Evolutionary conservation across 2,888 invertebrate genomes (phyloP).

Genomic region (Hermaeophaga mercurialis): DNA sequence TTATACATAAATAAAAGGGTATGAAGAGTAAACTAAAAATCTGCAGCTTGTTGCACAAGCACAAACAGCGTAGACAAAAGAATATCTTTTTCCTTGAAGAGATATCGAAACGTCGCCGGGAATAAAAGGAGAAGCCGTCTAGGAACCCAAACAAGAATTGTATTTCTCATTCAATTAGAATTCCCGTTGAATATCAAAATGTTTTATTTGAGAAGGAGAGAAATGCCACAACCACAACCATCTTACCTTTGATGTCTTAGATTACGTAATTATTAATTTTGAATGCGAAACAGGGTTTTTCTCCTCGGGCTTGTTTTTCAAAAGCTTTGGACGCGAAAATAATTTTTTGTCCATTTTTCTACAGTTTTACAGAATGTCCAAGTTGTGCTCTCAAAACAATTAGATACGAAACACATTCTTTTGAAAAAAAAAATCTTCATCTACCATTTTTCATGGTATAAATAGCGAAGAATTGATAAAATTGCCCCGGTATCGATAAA

Average conservation of each 20-base stretch:
- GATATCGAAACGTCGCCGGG: constrained; percentile 44
- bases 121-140: constrained; percentile 43
- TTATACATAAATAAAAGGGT: no score
- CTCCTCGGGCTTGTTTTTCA: not conserved
- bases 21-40: no score
- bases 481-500: no score
- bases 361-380: no score
- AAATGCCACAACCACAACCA: constrained; percentile 31
- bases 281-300: constrained; percentile 1
- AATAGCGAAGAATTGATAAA: no score
- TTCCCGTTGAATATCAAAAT: constrained; percentile 49
- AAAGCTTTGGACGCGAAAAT: no score
- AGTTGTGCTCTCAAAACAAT: no score
- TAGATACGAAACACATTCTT: no score
- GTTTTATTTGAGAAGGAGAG: constrained; percentile 38
- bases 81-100: constrained; percentile 9
- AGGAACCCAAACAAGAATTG: constrained; percentile 50
- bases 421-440: no score
- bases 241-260: constrained; percentile 27
- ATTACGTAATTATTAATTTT: constrained; percentile 27
- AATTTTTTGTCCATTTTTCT: no score
- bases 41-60: not conserved
- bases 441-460: no score
- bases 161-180: constrained; percentile 51
- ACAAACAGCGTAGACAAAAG: constrained; percentile 7